These are phyloP conservation scores for Papilio dardanus DNA, from an alignment of 1,140 invertebrate species.

Conservation along the genomic window DNA sequence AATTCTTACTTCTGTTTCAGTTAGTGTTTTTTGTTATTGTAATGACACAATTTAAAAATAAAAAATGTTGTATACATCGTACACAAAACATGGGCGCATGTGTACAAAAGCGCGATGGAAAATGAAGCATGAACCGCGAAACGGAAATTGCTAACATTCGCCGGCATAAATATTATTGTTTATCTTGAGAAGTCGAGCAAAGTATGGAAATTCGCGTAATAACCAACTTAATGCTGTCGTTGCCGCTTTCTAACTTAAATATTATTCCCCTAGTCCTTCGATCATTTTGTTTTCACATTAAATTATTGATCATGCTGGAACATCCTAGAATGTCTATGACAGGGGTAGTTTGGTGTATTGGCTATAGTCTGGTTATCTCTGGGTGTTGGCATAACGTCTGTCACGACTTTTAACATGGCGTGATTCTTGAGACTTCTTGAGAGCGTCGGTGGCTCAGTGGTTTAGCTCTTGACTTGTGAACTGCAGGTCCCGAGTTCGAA, in stretches of 20 bases:
- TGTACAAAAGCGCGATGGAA: neutral
- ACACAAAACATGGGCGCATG: neutral
- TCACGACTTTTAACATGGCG: too few species aligned
- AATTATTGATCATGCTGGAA: neutral
- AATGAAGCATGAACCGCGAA: conserved; percentile 2
- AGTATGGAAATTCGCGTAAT: conserved; percentile 11
- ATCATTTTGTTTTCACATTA: neutral
- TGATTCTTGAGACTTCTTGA: too few species aligned
- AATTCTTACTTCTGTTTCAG: too few species aligned
- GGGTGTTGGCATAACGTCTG: too few species aligned
- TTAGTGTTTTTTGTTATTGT: too few species aligned
- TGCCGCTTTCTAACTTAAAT: conserved; percentile 4
- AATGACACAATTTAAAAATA: neutral
- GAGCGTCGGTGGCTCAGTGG: too few species aligned
- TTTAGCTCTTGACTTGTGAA: too few species aligned
- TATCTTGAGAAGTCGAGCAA: conserved; percentile 15
- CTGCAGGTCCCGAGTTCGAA: too few species aligned
- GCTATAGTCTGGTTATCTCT: too few species aligned
- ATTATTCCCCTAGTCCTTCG: neutral
- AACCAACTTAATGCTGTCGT: conserved; percentile 3
- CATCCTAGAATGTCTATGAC: neutral
- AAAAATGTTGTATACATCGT: neutral
- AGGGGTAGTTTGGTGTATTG: too few species aligned
- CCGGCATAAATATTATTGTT: neutral
- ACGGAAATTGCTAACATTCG: conserved; percentile 16